A percentile compares a stretch with the other conserved stretches of the same genome.
Conservation (phyloP, 2,888 invertebrate genomes). For the Epistrophe grossulariae region DNA sequence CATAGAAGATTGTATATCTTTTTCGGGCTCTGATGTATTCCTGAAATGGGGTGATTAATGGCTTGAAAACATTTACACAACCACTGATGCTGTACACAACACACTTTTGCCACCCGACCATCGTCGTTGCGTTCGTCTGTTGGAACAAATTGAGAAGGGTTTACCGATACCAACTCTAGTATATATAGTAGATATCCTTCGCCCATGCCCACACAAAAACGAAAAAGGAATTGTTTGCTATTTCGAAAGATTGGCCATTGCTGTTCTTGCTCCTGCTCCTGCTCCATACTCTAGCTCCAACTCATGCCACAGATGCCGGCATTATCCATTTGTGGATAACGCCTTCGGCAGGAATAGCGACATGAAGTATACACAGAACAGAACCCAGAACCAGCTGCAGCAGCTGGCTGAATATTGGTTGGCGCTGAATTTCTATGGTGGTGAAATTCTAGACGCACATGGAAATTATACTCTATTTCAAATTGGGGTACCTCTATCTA, state of each 20-base stretch:
- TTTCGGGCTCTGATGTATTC: conserved; percentile 80
- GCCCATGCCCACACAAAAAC: conserved; percentile 48
- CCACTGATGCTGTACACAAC: conserved; percentile 75
- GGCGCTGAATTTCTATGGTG: conserved; percentile 58
- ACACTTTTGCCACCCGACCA: conserved; percentile 62
- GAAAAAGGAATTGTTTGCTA: conserved; percentile 68
- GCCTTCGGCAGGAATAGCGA: conserved; percentile 69
- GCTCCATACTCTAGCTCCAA: background rate
- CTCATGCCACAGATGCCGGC: conserved; percentile 60
- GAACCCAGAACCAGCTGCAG: conserved; percentile 7
- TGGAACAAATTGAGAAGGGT: conserved; percentile 74
- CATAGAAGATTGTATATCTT: conserved; percentile 74
- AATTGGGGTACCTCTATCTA: conserved; percentile 43
- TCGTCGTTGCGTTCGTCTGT: conserved; percentile 27
- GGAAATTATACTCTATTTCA: conserved; percentile 24
- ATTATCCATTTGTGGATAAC: conserved; percentile 75
- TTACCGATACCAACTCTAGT: conserved; percentile 69
- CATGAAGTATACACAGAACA: conserved; percentile 28
- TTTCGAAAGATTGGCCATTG: conserved; percentile 73
- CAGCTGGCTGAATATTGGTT: conserved; percentile 68
- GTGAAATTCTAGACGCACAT: conserved; percentile 66
- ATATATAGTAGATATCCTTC: background rate
- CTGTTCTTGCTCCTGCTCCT: conserved; percentile 18
- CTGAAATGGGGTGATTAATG: conserved; percentile 84
- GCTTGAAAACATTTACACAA: conserved; percentile 83